A percentile compares a stretch with the other conserved stretches of the same genome.
Evolutionary conservation across 1,140 invertebrate species (phyloP).

Genomic region (Onthophagus taurus): DNA sequence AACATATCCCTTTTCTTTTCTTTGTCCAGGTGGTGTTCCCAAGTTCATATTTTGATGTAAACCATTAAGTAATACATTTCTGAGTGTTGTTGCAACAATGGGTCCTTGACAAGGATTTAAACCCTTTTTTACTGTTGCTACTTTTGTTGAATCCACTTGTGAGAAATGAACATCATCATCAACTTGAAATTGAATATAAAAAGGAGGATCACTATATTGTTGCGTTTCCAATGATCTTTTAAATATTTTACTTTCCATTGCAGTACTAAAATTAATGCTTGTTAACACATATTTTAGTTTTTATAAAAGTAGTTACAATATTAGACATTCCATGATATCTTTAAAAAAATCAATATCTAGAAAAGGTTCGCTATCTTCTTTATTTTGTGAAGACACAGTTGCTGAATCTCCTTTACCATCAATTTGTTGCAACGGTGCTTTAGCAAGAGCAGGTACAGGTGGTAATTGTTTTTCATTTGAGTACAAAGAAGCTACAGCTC

Average conservation of each 20-base stretch:
- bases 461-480: no score
- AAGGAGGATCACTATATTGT: constrained; percentile 10
- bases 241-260: constrained; percentile 14
- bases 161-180: constrained; percentile 2
- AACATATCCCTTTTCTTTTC: constrained; percentile 3
- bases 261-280: constrained; percentile 3
- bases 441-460: no score
- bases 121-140: background rate
- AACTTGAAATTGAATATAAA: constrained; percentile 20
- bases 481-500: no score
- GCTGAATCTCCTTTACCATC: background rate
- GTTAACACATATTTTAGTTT: background rate
- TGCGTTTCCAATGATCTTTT: constrained; percentile 9
- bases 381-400: background rate
- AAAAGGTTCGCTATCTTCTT: background rate
- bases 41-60: constrained; percentile 20
- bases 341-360: constrained; percentile 5
- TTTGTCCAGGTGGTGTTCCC: background rate
- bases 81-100: constrained; percentile 15
- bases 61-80: constrained; percentile 20
- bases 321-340: constrained; percentile 8
- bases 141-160: background rate
- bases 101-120: background rate
- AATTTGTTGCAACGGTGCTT: background rate
- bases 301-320: constrained; percentile 13